Evolutionary conservation across 2,888 invertebrate genomes (phyloP), one percentile per base, ranked within the genome.

Genomic region (Eulithis testata): DNA sequence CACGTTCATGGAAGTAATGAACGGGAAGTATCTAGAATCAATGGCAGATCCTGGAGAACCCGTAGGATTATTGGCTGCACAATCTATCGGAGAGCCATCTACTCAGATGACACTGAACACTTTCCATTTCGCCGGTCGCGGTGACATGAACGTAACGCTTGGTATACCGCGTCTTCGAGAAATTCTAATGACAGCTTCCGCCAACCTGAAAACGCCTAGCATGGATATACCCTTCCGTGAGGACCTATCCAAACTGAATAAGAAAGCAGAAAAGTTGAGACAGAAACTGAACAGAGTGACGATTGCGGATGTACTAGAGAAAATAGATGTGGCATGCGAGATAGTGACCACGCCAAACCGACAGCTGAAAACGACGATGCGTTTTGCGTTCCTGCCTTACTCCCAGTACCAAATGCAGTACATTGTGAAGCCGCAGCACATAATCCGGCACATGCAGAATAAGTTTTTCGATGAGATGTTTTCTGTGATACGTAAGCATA

Each of bases 91-190:
- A 64, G 99, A 99, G 89, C 99, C 99, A 0, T 99, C 99, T 2
- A 99, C 99, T 66, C 99, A 99, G 94, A 99, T 99, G 99, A 99
- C 99, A 79, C 91, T 99, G 84, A 99, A 99, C 88, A 99, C 99
- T 49, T 99, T 99, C 90, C 99, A 99, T 85, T 99, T 99, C 87
- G 99, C 99, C 78, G 99, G 99, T 83, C 96, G 99, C 90, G 99
- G 99, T 94, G 99, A 99, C 91, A 99, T 99, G 99, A 99, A 99
- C 94, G 99, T 99, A 0, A 99, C 99, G 0, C 94, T 99, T n/a
- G 99, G 99, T 94, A 99, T 99, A 77, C 99, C 99, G 0, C 95
- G 99, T 76, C 94, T 99, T 5, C 93, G 99, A 76, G 99, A 99
- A 94, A 98, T 99, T 76, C 93, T 99, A 0, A 99, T 99, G 99